Evolutionary conservation across 2,888 invertebrate genomes (phyloP).

Genomic region (Acleris holmiana): DNA sequence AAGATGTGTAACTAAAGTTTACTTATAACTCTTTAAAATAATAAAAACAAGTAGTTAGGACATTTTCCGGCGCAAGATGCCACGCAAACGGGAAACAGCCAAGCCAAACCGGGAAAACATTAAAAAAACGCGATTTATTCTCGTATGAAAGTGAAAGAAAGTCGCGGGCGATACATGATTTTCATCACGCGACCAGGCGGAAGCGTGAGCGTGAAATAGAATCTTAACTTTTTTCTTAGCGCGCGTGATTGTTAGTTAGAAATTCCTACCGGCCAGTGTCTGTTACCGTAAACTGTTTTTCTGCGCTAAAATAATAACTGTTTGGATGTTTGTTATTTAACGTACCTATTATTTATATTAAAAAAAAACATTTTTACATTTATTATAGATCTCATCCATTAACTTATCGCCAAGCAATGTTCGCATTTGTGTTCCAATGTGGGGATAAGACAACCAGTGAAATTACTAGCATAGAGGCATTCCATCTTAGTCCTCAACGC

Average conservation of each 20-base stretch:
- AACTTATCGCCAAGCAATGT: no score
- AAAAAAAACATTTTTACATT: no score
- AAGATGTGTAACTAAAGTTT: no score
- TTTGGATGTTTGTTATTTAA: conserved; percentile 3
- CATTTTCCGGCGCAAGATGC: no score
- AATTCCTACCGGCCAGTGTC: conserved; percentile 39
- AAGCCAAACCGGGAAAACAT: conserved; percentile 39
- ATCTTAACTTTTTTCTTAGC: conserved; percentile 39
- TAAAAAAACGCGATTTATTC: conserved; percentile 31
- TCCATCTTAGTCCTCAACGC: no score
- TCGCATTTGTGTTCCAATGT: no score
- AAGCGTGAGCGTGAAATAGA: conserved; percentile 37
- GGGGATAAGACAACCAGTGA: no score
- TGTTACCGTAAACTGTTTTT: conserved; percentile 36
- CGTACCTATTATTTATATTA: no score
- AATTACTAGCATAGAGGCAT: no score
- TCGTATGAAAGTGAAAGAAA: conserved; percentile 40
- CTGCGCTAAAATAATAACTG: conserved; percentile 3
- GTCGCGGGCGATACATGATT: conserved; percentile 39
- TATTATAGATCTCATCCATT: no score
- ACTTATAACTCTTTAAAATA: no score
- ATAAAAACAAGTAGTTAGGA: no score
- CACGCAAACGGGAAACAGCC: neutral
- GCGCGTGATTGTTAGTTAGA: conserved; percentile 33
- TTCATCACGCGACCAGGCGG: conserved; percentile 40